Conservation (phyloP, 2,113 vertebrate species). For the Falco punctatus region DNA sequence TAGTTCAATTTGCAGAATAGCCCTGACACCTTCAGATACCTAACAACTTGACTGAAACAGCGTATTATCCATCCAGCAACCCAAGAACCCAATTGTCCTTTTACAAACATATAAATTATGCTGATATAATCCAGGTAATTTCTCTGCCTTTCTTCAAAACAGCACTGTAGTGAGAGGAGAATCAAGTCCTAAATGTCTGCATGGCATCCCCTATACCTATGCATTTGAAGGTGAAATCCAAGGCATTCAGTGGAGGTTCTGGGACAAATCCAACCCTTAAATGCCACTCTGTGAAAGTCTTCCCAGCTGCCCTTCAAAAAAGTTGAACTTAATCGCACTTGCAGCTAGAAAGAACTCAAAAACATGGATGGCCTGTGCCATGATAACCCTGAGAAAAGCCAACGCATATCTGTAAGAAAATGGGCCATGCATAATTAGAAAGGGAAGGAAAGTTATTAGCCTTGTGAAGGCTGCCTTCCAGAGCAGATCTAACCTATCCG, state of each 20-base stretch:
- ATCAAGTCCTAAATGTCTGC: not conserved
- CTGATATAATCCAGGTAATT: not conserved
- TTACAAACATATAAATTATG: rapidly evolving
- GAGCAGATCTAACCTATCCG: not conserved
- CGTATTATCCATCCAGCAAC: not conserved
- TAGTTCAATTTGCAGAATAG: not conserved
- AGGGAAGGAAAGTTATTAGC: not conserved
- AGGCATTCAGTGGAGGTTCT: not conserved
- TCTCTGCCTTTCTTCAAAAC: not conserved
- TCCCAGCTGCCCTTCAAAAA: not conserved
- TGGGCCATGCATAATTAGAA: not conserved
- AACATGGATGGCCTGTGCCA: not conserved
- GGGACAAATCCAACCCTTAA: not conserved
- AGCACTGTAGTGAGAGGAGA: not conserved
- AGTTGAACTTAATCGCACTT: not conserved
- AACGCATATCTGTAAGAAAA: not conserved
- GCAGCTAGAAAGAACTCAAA: not conserved
- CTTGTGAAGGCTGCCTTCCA: not conserved
- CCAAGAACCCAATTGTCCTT: not conserved
- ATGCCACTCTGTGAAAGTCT: not conserved
- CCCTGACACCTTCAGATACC: not conserved
- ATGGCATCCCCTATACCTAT: not conserved
- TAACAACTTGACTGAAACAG: not conserved
- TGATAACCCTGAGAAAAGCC: not conserved
- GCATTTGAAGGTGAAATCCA: not conserved